Conservation (phyloP, 1,140 invertebrate species). For the Pogonognathellus flavescens region DNA sequence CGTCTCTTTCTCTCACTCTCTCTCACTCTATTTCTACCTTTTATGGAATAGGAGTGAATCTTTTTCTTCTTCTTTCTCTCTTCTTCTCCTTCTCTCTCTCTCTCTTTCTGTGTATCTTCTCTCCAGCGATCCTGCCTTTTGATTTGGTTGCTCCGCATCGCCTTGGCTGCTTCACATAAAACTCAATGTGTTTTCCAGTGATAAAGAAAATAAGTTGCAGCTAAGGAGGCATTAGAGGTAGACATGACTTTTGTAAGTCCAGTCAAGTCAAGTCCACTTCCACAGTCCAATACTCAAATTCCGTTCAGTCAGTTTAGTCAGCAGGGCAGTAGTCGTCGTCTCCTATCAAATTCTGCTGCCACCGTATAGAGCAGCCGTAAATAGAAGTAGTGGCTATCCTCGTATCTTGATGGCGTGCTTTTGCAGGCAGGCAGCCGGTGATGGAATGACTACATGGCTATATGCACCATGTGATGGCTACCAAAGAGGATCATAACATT, state of each 20-base stretch:
- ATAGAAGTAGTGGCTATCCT: no score
- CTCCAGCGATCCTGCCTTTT: no score
- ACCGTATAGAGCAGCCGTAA: no score
- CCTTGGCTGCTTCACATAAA: neutral
- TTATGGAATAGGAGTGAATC: no score
- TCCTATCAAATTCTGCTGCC: neutral
- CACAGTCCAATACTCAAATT: neutral
- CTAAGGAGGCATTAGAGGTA: slow-evolving; percentile 24
- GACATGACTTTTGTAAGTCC: slow-evolving; percentile 11
- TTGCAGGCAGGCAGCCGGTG: no score
- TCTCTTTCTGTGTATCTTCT: neutral
- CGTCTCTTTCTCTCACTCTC: no score
- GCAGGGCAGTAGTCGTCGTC: no score
- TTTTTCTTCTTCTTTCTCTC: neutral
- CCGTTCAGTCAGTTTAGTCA: neutral
- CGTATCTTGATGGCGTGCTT: no score
- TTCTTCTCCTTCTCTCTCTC: neutral
- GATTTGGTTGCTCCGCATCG: neutral
- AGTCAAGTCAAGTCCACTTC: neutral
- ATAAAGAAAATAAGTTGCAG: slow-evolving; percentile 41
- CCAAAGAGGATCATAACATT: slow-evolving; percentile 6
- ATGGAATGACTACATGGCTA: no score
- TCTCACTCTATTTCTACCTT: no score
- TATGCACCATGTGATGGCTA: neutral
- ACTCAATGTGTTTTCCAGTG: slow-evolving; percentile 26